Evolutionary conservation across 2,888 invertebrate genomes (phyloP), one percentile per base, ranked within the genome.

Genomic region (Eupithecia tripunctaria): DNA sequence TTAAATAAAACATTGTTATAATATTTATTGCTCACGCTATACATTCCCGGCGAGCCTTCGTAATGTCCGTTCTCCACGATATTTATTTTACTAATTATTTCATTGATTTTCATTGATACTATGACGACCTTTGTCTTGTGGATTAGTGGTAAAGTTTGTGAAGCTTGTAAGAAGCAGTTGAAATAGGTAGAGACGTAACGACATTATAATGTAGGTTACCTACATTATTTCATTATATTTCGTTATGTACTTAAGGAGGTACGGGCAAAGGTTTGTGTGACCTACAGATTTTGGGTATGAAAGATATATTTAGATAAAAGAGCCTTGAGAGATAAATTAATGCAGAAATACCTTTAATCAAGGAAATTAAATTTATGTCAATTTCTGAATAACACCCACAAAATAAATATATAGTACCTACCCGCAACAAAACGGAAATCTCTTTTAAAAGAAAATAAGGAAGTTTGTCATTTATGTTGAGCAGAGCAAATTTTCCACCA

Each of bases 1-100:
- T 70, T 62, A 67, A 73, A 67, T 51, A 64, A 69, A 73, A 41
- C 69, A 67, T 14, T 56, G 36, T 32, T 60, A 47, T 36, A 72
- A 56, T 67, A 69, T 69, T 62, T 67, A 72, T 66, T 51, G 67
- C 66, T 73, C 32, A 66, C 47, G 47, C 38, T 1, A 41, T 38
- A 3, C 38, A 64, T 64, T 64, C 64, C 7, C 15, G 15, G 21
- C 32, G 36, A 12, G 56, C 25, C 56, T 56, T 56, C 25, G 56
- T 25, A 25, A 56, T 21, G 1, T 56, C 56, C 25, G 25, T 56
- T 25, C 56, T 29, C 29, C 8, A 29, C 29, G 60, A 15, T 29
- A 29, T 60, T 60, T 60, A 60, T 18, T 60, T 60, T 56, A 56
- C 56, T 56, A 56, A 56, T 56, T 25, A 56, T 14, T n/a, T n/a